phyloP scores from a whole-genome alignment of 2,113 vertebrate genomes.

The Scopus umbretta region DNA sequence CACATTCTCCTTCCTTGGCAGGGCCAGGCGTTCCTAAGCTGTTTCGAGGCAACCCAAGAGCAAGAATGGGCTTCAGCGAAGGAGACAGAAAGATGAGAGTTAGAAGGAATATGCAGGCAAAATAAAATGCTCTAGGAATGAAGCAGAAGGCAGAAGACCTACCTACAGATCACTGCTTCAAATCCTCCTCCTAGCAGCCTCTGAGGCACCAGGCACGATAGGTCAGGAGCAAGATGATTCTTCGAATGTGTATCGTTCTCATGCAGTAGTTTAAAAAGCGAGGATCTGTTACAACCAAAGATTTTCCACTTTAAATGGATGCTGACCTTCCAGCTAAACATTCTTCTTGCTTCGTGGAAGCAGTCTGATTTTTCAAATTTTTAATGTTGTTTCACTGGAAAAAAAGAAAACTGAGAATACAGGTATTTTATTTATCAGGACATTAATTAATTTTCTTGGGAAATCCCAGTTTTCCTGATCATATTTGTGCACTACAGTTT shows the following conservation, averaged over 20 bases:
- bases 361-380: neutral
- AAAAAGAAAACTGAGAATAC: neutral
- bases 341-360: neutral
- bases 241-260: neutral
- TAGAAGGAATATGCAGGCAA: neutral
- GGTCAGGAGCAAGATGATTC: neutral
- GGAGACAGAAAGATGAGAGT: neutral
- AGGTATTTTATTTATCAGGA: neutral
- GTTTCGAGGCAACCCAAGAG: neutral
- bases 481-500: neutral
- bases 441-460: neutral
- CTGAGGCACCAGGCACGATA: neutral
- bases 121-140: neutral
- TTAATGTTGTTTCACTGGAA: neutral
- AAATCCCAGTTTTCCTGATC: neutral
- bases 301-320: neutral
- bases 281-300: neutral
- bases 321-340: neutral
- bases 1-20: neutral
- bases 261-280: neutral
- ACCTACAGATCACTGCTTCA: neutral
- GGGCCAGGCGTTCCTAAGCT: neutral
- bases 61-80: neutral
- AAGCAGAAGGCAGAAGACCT: neutral
- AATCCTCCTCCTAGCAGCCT: neutral